A percentile compares a stretch with the other conserved stretches of the same genome.
phyloP scores from a whole-genome alignment of 2,888 invertebrate species.

The Exocentrus adspersus region DNA sequence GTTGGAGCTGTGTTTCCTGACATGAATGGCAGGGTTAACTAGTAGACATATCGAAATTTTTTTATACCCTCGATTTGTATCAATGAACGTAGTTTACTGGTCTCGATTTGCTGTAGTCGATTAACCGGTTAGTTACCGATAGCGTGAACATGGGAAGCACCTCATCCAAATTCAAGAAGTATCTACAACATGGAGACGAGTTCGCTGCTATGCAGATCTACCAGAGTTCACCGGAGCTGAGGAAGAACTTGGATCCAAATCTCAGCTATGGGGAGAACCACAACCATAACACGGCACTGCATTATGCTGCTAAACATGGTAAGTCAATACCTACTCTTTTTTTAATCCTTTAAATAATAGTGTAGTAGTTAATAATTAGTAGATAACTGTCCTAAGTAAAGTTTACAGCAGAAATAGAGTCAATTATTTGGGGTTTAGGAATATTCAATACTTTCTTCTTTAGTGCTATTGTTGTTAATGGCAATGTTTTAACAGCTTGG shows the following conservation, averaged over 20 bases:
- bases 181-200: constrained; percentile 76
- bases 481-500: too few relatives aligned
- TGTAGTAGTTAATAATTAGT: too few relatives aligned
- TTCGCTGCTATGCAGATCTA: constrained; percentile 74
- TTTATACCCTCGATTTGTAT: constrained; percentile 36
- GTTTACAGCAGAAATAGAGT: too few relatives aligned
- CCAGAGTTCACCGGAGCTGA: constrained; percentile 71
- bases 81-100: constrained; percentile 34
- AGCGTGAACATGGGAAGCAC: constrained; percentile 71
- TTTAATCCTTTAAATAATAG: too few relatives aligned
- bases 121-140: not conserved
- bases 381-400: too few relatives aligned
- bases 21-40: constrained; percentile 51
- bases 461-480: too few relatives aligned
- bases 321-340: too few relatives aligned
- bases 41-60: constrained; percentile 53
- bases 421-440: too few relatives aligned
- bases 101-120: constrained; percentile 6
- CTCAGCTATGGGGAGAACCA: constrained; percentile 73
- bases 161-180: constrained; percentile 75
- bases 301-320: constrained; percentile 74
- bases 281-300: constrained; percentile 74
- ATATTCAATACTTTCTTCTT: too few relatives aligned
- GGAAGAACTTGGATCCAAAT: constrained; percentile 74
- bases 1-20: constrained; percentile 59